phyloP scores from a whole-genome alignment of 2,888 invertebrate species.

The Yponomeuta sedellus region DNA sequence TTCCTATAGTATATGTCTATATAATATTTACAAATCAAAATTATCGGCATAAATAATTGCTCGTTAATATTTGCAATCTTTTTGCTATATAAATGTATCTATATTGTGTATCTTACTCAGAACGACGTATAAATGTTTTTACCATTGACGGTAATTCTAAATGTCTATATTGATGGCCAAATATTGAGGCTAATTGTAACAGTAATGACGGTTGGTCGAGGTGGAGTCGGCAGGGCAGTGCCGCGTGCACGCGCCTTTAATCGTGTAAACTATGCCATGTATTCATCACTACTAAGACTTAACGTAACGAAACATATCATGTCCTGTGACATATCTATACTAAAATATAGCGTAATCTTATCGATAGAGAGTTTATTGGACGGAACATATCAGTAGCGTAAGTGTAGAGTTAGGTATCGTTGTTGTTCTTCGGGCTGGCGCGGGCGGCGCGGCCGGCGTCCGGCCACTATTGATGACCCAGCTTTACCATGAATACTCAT shows the following conservation, averaged over 20 bases:
- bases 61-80: background rate
- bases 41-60: background rate
- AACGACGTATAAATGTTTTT: background rate
- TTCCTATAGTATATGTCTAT: background rate
- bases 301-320: slow-evolving; percentile 16
- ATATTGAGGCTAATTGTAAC: slow-evolving; percentile 1
- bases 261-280: background rate
- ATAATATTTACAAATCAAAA: background rate
- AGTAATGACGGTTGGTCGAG: background rate
- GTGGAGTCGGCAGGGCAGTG: background rate
- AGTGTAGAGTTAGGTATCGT: slow-evolving; percentile 62
- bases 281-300: slow-evolving; percentile 14
- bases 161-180: background rate
- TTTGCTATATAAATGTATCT: background rate
- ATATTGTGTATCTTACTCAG: background rate
- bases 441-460: background rate
- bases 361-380: slow-evolving; percentile 26
- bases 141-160: background rate
- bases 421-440: slow-evolving; percentile 57
- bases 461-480: slow-evolving; percentile 24
- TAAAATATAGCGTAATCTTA: slow-evolving; percentile 14
- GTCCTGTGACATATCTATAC: slow-evolving; percentile 12
- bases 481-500: background rate
- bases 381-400: slow-evolving; percentile 35
- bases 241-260: background rate